Evolutionary conservation across 2,888 invertebrate genomes (phyloP).

Genomic region (Alloplasta piceator): DNA sequence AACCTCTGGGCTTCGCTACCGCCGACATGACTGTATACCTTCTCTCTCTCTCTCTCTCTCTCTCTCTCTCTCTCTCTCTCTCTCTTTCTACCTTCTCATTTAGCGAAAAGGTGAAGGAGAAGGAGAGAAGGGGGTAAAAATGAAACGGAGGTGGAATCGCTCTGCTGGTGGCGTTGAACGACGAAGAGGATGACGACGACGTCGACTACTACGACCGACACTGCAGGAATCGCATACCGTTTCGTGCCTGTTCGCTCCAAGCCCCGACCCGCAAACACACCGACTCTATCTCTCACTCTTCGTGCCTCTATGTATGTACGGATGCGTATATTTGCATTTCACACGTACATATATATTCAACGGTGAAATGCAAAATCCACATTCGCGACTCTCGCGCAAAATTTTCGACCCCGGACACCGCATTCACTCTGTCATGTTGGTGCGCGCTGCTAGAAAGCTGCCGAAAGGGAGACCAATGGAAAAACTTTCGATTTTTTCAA

Average conservation of each 20-base stretch:
- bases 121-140: conserved; percentile 29
- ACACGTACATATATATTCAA: neutral
- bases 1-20: conserved; percentile 69
- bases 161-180: conserved; percentile 54
- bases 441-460: neutral
- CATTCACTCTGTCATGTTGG: conserved; percentile 19
- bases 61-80: conserved; percentile 12
- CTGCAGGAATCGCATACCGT: conserved; percentile 69
- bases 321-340: neutral
- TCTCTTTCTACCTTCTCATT: conserved; percentile 60
- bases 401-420: conserved; percentile 43
- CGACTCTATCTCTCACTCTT: conserved; percentile 51
- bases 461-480: conserved; percentile 5
- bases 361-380: conserved; percentile 16
- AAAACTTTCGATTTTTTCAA: conserved; percentile 22
- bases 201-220: conserved; percentile 44
- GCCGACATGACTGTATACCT: conserved; percentile 56
- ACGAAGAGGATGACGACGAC: conserved; percentile 46
- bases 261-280: conserved; percentile 61
- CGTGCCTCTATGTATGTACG: neutral
- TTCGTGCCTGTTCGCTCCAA: conserved; percentile 49
- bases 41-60: conserved; percentile 20
- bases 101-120: conserved; percentile 32
- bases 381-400: conserved; percentile 28
- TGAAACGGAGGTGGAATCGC: conserved; percentile 16